Percentiles rank a stretch among this genome's conserved stretches.
phyloP scores from a whole-genome alignment of 2,113 vertebrate species.

The Planiliza haematocheilus region DNA sequence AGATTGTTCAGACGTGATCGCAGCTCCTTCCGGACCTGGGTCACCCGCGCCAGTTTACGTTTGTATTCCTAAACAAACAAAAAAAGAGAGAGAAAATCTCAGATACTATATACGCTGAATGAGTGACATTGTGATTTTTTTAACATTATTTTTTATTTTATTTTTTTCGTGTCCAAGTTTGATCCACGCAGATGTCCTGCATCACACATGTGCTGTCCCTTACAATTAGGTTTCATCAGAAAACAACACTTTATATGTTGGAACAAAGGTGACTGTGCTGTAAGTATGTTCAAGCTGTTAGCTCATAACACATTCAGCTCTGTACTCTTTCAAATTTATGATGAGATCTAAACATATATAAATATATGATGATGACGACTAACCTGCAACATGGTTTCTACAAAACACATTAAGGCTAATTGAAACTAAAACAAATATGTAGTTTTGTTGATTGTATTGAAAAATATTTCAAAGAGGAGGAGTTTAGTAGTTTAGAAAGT shows the following conservation, averaged over 20 bases:
- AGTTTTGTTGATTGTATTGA: no score
- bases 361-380: no score
- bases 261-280: not conserved
- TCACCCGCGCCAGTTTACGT: slow-evolving; percentile 93
- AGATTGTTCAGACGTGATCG: slow-evolving; percentile 93
- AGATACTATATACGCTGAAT: not conserved
- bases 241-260: not conserved
- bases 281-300: not conserved
- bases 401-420: no score
- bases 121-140: not conserved
- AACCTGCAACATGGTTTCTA: no score
- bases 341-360: no score
- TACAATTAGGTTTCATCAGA: not conserved
- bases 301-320: not conserved
- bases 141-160: not conserved
- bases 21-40: slow-evolving; percentile 96
- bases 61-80: slow-evolving; percentile 95
- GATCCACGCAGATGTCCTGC: no score
- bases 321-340: not conserved
- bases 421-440: no score
- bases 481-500: no score
- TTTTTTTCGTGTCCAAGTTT: not conserved
- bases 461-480: not conserved
- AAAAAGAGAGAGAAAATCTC: slow-evolving; percentile 33
- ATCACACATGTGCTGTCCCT: no score